phyloP scores from a whole-genome alignment of 92 coral and sea anemone species.

The Ricordea florida region DNA sequence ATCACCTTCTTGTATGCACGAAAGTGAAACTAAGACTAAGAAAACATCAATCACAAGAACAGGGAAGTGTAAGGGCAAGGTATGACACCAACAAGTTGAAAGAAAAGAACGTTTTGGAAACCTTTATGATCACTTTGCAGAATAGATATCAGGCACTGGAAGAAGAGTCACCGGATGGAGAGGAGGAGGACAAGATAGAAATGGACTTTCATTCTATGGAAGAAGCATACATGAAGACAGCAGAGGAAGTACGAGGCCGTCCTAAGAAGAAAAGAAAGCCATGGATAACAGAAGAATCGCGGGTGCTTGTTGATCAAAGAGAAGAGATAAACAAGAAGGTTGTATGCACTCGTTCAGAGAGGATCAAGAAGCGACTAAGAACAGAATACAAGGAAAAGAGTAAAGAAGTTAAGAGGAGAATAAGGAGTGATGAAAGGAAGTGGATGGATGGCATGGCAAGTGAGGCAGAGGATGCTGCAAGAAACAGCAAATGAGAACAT shows the following conservation, averaged over 20 bases:
- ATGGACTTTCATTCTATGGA: not conserved
- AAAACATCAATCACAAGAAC: no score
- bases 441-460: not conserved
- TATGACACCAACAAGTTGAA: no score
- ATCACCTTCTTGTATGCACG: slow-evolving; percentile 34
- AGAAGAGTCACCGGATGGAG: not conserved
- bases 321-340: not conserved
- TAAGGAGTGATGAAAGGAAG: not conserved
- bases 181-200: not conserved
- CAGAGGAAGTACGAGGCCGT: not conserved
- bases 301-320: not conserved
- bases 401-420: not conserved
- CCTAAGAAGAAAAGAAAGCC: not conserved
- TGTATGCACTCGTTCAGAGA: not conserved
- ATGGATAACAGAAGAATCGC: not conserved
- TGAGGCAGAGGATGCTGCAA: no score
- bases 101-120: no score
- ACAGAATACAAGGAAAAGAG: not conserved
- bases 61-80: no score
- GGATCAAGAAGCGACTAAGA: not conserved
- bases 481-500: no score
- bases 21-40: no score
- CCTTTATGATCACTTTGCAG: no score
- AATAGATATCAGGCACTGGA: not conserved
- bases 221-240: not conserved